phyloP scores from a whole-genome alignment of 92 coral and sea anemone genomes.

The Virgularia gustaviana region DNA sequence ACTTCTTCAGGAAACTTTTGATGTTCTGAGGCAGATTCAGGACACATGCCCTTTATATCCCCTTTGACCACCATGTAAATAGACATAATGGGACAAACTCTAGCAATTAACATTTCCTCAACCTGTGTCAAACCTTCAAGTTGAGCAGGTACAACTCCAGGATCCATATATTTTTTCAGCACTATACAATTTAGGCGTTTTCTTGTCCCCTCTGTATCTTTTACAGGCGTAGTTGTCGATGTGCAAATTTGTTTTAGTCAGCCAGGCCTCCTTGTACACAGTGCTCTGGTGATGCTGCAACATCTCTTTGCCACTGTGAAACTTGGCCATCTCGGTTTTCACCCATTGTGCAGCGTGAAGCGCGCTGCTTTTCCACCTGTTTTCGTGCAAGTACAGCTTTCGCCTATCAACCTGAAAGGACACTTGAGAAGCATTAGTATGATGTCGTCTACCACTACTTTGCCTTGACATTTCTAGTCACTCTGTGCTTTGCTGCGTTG shows the following conservation, averaged over 20 bases:
- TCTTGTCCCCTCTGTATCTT: slow-evolving; percentile 43
- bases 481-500: too few relatives aligned
- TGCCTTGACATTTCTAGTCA: too few relatives aligned
- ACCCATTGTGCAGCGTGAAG: neutral
- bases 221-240: slow-evolving; percentile 10
- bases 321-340: slow-evolving; percentile 1
- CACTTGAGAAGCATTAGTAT: neutral
- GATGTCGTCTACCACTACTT: too few relatives aligned
- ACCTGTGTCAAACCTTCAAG: slow-evolving; percentile 14
- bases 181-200: slow-evolving; percentile 30
- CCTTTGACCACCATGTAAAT: slow-evolving; percentile 46
- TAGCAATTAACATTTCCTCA: slow-evolving; percentile 49
- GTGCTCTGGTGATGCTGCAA: slow-evolving; percentile 22
- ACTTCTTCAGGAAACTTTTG: slow-evolving; percentile 32
- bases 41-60: slow-evolving; percentile 58
- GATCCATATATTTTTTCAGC: slow-evolving; percentile 45
- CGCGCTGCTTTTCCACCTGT: too few relatives aligned
- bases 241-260: slow-evolving; percentile 7
- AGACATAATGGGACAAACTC: slow-evolving; percentile 37
- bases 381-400: too few relatives aligned
- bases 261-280: slow-evolving; percentile 42
- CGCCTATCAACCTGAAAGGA: neutral
- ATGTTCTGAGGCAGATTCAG: slow-evolving; percentile 54
- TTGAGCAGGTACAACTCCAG: slow-evolving; percentile 33
- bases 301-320: neutral